Conservation (phyloP, 2,113 vertebrate species). For the Puffinus mauretanicus region DNA sequence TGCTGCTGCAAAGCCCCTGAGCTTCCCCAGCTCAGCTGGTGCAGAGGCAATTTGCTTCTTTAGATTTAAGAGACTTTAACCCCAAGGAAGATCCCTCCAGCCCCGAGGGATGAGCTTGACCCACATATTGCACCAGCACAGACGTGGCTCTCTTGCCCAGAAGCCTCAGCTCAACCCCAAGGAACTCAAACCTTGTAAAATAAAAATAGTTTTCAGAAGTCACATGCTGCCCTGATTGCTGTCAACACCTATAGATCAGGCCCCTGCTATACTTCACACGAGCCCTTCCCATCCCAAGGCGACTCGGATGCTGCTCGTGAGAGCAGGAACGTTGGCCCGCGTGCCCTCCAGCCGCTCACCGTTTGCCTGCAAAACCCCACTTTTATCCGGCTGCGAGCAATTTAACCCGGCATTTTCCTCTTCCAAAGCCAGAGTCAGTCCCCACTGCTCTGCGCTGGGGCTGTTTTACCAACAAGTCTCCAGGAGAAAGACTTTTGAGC, state of each 20-base stretch:
- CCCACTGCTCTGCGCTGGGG: fast-evolving
- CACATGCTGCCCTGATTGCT: neutral
- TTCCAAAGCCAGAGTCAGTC: neutral
- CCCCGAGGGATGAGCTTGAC: fast-evolving
- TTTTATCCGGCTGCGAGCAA: fast-evolving
- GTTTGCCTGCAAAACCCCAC: neutral
- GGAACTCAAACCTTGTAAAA: neutral
- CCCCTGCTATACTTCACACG: fast-evolving
- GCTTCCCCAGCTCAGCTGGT: neutral
- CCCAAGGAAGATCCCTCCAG: neutral
- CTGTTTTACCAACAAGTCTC: fast-evolving
- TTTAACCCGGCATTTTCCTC: neutral
- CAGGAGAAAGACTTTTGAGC: neutral
- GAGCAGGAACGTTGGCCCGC: fast-evolving
- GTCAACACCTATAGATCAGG: neutral
- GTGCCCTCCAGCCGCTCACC: fast-evolving
- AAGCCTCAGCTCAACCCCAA: neutral
- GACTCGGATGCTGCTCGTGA: fast-evolving
- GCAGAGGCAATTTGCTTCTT: neutral
- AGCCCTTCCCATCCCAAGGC: neutral
- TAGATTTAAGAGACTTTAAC: neutral
- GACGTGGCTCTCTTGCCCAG: fast-evolving
- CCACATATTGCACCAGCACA: fast-evolving
- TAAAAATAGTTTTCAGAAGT: neutral
- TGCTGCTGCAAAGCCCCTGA: neutral